phyloP scores from a whole-genome alignment of 2,113 vertebrate genomes.

The Centropus unirufus region DNA sequence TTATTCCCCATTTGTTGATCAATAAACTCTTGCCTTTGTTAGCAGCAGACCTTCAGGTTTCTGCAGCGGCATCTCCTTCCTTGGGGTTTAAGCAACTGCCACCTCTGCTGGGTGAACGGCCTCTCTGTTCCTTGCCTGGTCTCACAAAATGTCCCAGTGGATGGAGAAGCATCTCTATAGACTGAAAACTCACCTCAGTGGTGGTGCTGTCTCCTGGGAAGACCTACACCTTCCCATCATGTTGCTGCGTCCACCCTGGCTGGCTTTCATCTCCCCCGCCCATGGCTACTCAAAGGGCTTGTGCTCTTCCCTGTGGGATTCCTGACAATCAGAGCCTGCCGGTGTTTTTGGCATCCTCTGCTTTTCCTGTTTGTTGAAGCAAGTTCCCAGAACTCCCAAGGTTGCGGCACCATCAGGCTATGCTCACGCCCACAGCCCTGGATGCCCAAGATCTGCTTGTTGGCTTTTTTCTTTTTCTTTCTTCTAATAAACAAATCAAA shows the following conservation, averaged over 20 bases:
- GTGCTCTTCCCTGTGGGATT: not conserved
- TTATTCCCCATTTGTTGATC: conserved; percentile 6
- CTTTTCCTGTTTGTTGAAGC: not conserved
- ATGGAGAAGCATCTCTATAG: not conserved
- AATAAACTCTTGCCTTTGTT: not conserved
- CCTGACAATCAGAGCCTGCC: not conserved
- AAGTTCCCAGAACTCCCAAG: not conserved
- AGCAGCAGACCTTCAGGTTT: not conserved
- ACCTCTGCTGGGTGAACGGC: accelerated
- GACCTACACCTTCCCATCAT: not conserved
- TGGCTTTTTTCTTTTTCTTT: no score
- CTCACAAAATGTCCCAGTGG: not conserved
- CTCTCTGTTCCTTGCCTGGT: not conserved
- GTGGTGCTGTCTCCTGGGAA: not conserved
- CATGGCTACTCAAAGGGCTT: accelerated
- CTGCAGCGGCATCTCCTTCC: not conserved
- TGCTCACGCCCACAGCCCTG: not conserved
- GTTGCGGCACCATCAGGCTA: not conserved
- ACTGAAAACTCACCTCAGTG: not conserved
- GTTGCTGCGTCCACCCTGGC: not conserved
- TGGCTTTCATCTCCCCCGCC: not conserved
- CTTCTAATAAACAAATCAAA: not conserved
- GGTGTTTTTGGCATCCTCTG: not conserved
- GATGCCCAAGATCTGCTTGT: not conserved
- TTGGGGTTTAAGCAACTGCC: not conserved